Evolutionary conservation across 1,140 invertebrate species (phyloP), one percentile per base, ranked within the genome.

Genomic region (Planococcus citri): DNA sequence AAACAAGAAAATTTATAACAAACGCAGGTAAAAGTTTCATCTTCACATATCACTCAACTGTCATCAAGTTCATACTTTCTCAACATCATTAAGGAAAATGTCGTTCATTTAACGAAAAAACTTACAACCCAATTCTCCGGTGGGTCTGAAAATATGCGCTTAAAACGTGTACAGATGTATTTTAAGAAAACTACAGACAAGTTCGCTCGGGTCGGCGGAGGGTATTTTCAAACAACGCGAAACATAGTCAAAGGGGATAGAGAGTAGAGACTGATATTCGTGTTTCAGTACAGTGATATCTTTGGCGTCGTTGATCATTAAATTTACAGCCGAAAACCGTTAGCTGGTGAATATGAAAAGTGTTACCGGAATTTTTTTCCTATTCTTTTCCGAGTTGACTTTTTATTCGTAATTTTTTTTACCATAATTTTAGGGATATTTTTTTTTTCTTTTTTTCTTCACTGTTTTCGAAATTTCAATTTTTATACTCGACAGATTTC

Each of bases 161-260:
- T 64, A 64, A 24, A n/a, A 64, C 60, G 3, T 64, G 60, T 64
- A 64, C 60, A 64, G 25, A 64, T 64, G 60, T 64, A 64, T 64
- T 64, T 64, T 64, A 64, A 64, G 60, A 64, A 14, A 58, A n/a
- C 17, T 25, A 27, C 22, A 64, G 21, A 17, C 20, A 64, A 27
- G 21, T 24, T 64, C 25, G 60, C n/a, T n/a, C n/a, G n/a, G n/a
- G n/a, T 14, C 10, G 17, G 60, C 21, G 60, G 60, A 64, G 60
- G 60, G 25, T 64, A 25, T 64, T 64, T 64, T 64, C 10, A 64
- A 64, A 25, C 22, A 27, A 25, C 25, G 21, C 51, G 60, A 64
- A 64, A 25, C 60, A 20, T 20, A 51, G 41, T 51, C 41, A 64
- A 24, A 64, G 60, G 60, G 60, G 60, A 24, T 27, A 27, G 25